A percentile compares a stretch with the other conserved stretches of the same genome.
These are phyloP conservation scores for Aspidapion aeneum DNA, from an alignment of 2,888 invertebrate species.

Conservation along the genomic window DNA sequence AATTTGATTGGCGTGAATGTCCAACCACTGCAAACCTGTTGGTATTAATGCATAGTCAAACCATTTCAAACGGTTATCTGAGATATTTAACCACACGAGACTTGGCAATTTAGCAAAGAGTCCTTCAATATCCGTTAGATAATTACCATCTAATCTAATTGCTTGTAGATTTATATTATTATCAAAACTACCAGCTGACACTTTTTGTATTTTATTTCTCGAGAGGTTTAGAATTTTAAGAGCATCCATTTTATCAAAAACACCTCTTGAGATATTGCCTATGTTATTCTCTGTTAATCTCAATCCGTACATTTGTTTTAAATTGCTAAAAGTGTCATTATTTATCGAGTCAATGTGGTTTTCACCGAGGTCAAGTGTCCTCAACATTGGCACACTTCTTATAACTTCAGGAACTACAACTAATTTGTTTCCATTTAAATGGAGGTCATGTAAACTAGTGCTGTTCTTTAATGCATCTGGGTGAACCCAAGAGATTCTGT, in stretches of 20 bases:
- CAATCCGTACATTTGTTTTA: conserved; percentile 77
- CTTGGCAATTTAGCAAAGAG: conserved; percentile 78
- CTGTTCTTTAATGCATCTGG: conserved; percentile 74
- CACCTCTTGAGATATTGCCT: conserved; percentile 73
- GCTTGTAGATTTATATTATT: conserved; percentile 74
- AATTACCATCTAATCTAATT: conserved; percentile 78
- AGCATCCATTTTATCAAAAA: conserved; percentile 73
- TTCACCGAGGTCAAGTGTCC: conserved; percentile 80
- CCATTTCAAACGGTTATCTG: conserved; percentile 78
- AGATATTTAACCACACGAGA: conserved; percentile 82
- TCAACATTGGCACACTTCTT: conserved; percentile 69
- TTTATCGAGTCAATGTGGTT: conserved; percentile 77
- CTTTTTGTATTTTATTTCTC: conserved; percentile 75
- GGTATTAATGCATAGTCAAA: conserved; percentile 86
- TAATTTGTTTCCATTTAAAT: conserved; percentile 78
- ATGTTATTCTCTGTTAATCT: conserved; percentile 83
- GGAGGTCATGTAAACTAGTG: conserved; percentile 75
- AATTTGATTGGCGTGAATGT: conserved; percentile 81
- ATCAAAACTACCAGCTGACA: conserved; percentile 76
- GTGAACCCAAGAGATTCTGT: conserved; percentile 71
- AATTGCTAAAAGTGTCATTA: conserved; percentile 75
- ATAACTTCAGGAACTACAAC: conserved; percentile 71
- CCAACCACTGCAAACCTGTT: conserved; percentile 78
- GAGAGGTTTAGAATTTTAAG: conserved; percentile 81
- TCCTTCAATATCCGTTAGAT: conserved; percentile 72